Evolutionary conservation across 2,113 vertebrate genomes (phyloP).

Genomic region (Solenodon paradoxus): DNA sequence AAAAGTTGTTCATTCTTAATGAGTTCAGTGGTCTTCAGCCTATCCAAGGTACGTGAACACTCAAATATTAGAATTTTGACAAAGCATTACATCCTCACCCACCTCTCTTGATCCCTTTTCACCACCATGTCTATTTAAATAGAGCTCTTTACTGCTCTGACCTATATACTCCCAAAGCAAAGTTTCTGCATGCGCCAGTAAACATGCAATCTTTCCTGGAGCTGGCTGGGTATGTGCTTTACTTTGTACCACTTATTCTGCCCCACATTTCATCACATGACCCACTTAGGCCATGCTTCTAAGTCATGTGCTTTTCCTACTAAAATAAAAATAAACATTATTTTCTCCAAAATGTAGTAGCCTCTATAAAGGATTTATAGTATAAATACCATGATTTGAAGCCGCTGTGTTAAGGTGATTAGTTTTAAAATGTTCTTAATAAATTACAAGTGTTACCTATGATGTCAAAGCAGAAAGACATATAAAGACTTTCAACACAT

Average conservation of each 20-base stretch:
- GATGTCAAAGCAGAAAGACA: not conserved
- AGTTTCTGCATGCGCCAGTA: not conserved
- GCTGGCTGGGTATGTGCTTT: not conserved
- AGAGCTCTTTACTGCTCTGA: not conserved
- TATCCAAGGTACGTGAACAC: not conserved
- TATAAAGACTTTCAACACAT: not conserved
- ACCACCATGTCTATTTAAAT: not conserved
- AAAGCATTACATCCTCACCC: not conserved
- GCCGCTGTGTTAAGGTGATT: not conserved
- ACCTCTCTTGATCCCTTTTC: not conserved
- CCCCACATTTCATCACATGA: not conserved
- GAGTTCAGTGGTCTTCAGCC: not conserved
- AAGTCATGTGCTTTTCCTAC: not conserved
- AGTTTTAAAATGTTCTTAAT: slow-evolving; percentile 11
- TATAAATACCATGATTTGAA: not conserved
- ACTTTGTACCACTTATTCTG: not conserved
- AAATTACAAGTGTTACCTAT: not conserved
- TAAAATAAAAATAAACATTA: not conserved
- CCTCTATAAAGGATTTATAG: not conserved
- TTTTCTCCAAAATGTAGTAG: not conserved
- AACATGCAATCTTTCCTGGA: not conserved
- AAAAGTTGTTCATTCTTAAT: not conserved
- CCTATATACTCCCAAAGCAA: slow-evolving; percentile 44
- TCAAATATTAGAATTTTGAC: not conserved
- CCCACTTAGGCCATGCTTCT: not conserved